phyloP scores from a whole-genome alignment of 2,797 vertebrate genomes.

The Stomatorhinus walkeri region DNA sequence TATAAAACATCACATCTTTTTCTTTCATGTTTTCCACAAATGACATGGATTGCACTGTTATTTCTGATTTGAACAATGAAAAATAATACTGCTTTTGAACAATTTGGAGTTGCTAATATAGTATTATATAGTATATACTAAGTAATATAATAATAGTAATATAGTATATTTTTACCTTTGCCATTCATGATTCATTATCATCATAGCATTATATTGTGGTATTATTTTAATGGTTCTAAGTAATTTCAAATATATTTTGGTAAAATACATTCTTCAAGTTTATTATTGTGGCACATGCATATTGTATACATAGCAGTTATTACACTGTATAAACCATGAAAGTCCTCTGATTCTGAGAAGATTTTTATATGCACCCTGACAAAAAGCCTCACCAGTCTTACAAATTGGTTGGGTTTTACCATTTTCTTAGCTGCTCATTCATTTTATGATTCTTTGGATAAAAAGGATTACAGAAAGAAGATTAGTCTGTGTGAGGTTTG shows the following conservation, averaged over 20 bases:
- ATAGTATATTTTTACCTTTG: not conserved
- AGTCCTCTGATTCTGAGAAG: not conserved
- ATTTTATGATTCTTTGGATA: conserved; percentile 9
- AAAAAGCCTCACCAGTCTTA: not conserved
- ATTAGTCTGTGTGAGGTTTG: not conserved
- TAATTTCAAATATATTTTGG: not conserved
- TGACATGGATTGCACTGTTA: not conserved
- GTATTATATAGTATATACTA: too few species aligned
- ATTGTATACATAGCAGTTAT: not conserved
- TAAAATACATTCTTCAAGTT: not conserved
- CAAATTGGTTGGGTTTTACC: conserved; percentile 7
- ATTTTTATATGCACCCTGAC: not conserved
- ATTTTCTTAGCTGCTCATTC: not conserved
- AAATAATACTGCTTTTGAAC: not conserved
- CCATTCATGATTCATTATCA: not conserved
- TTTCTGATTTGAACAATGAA: not conserved
- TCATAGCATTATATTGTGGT: not conserved
- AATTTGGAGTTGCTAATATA: not conserved
- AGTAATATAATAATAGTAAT: too few species aligned
- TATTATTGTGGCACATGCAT: not conserved
- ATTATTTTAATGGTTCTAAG: not conserved
- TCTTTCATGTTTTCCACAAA: not conserved
- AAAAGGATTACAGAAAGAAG: conserved; percentile 13
- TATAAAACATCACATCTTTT: not conserved
- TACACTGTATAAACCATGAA: not conserved